These are phyloP conservation scores for Magallana angulata DNA, from an alignment of 1,140 invertebrate genomes.

Conservation along the genomic window DNA sequence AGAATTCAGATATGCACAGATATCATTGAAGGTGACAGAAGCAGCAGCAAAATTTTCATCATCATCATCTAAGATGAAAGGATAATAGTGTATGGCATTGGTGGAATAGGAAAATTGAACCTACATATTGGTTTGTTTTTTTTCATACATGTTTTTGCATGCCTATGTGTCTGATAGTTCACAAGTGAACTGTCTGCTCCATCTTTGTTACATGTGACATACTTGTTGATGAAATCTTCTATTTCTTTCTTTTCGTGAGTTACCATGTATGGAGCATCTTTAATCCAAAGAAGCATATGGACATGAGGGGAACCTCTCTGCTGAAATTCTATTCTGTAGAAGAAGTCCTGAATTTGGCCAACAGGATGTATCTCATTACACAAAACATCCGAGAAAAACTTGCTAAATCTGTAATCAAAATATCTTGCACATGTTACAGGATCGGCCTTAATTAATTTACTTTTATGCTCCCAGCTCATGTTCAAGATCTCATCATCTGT, in stretches of 20 bases:
- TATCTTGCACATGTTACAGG: slow-evolving; percentile 62
- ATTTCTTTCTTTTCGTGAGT: slow-evolving; percentile 21
- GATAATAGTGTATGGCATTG: not conserved
- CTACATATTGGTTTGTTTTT: not conserved
- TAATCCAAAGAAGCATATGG: slow-evolving; percentile 49
- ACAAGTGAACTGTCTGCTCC: slow-evolving; percentile 19
- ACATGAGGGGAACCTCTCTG: slow-evolving; percentile 51
- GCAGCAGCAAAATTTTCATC: not conserved
- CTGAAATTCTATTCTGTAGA: slow-evolving; percentile 49
- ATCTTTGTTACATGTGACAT: slow-evolving; percentile 42
- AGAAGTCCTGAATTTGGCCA: slow-evolving; percentile 62
- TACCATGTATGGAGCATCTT: slow-evolving; percentile 35
- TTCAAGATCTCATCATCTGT: slow-evolving; percentile 51
- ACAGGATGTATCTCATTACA: slow-evolving; percentile 26
- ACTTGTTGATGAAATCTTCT: slow-evolving; percentile 1
- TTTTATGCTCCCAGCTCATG: slow-evolving; percentile 52
- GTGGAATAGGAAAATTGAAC: slow-evolving; percentile 24
- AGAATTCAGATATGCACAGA: too few relatives aligned
- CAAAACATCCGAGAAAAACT: slow-evolving; percentile 46
- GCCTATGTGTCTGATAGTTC: slow-evolving; percentile 48
- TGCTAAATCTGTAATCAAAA: slow-evolving; percentile 50
- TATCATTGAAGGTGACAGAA: too few relatives aligned
- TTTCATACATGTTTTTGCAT: slow-evolving; percentile 51
- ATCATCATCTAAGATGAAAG: not conserved
- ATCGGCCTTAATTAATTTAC: slow-evolving; percentile 51